Base-by-base conservation (phyloP, 2,113 vertebrate species). In the Poeciliopsis occidentalis region DNA sequence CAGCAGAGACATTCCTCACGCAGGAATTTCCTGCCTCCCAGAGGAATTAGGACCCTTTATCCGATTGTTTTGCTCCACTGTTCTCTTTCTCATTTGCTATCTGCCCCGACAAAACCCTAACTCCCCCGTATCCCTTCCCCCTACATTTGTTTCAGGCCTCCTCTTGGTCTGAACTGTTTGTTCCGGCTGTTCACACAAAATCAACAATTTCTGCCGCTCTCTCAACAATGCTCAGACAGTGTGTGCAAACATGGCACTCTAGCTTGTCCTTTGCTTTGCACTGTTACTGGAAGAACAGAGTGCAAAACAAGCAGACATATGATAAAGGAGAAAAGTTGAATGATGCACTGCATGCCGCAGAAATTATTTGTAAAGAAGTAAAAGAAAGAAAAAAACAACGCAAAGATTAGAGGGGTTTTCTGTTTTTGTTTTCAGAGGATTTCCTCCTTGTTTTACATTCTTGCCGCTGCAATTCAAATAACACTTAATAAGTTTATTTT, bases 81-180 rank as follows among this genome's bases (percentile, higher is more conserved):
- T 71, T 79, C 80, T 74, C 70, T 10, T 69, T 80, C 71, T 84
- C 71, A 74, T 86, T 83, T 82, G 78, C 71, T 70, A 77, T 82
- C 72, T 70, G 81, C 83, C 78, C 83, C 71, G 79, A 73, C 84
- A 82, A 78, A 76, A 70, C 78, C 79, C 66, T 32, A 66, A 62
- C 80, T 75, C 78, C 74, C 31, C 34, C 34, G 2, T 2, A 29
- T 8, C 10, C 2, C 8, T 10, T 37, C 34, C 34, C 34, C 34
- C 34, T 37, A 1, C 31, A 24, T 34, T 12, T 34, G 31, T 34
- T 31, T 67, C 71, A 75, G 54, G 83, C 86, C 88, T 87, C 86
- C 79, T 88, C 75, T 73, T 57, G 32, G 51, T 72, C 62, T n/a
- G 57, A 51, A 12, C 76, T 91, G 82, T 89, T 91, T 89, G 78